Base-by-base conservation (phyloP, 1,140 invertebrate species). In the Apis dorsata region DNA sequence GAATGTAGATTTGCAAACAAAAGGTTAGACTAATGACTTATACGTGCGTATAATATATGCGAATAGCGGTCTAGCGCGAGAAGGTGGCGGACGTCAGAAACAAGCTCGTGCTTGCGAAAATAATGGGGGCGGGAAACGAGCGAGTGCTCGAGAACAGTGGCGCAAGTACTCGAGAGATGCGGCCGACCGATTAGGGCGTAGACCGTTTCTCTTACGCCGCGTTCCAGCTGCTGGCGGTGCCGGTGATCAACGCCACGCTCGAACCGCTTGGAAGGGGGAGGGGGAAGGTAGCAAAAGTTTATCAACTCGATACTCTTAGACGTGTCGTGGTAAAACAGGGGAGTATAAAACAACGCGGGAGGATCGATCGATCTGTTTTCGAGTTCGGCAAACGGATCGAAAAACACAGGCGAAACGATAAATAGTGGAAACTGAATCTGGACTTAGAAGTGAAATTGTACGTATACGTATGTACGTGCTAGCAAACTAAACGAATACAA, bases 101-200 rank as follows among this genome's bases (percentile, higher is more conserved):
- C 81, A 83, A 83, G 60, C 69, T 66, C 68, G 69, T 57, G 68
- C 68, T 34, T 55, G 69, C 53, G 81, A 83, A 83, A 83, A 83
- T 83, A 83, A 83, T 83, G 81, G 81, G 59, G 68, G 66, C 77
- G 49, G 76, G 81, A 83, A 83, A 79, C 59, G 77, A 71, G 81
- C 66, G 81, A 66, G 75, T 68, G 59, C 81, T 83, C 76, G 51
- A 79, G 77, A 83, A 77, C 53, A 70, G 28, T 28, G 68, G 69
- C 51, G 76, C 76, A 79, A 79, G 75, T 79, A 83, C 69, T 44
- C 34, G 69, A 79, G 76, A 79, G 77, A 79, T 79, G 76, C 76
- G 76, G 51, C 81, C 71, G 60, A 73, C 59, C 81, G 77, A 83
- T 79, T 83, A 83, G 76, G 60, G 69, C 68, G 59, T 66, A 70